Conservation (phyloP, 2,113 vertebrate species). For the Hippoglossus stenolepis region DNA sequence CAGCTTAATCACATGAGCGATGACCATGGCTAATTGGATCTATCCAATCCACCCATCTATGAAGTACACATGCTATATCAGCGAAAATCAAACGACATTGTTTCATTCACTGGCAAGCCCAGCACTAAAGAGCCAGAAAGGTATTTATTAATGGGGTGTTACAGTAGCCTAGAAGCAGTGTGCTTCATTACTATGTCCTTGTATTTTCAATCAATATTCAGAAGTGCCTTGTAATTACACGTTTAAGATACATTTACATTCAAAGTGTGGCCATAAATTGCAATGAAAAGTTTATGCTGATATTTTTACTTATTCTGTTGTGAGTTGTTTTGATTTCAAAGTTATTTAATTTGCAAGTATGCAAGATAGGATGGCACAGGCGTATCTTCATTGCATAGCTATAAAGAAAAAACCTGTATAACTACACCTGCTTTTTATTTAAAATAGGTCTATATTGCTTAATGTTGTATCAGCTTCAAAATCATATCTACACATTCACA, state of each 20-base stretch:
- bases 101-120: slow-evolving; percentile 50
- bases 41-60: slow-evolving; percentile 69
- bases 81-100: slow-evolving; percentile 68
- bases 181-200: slow-evolving; percentile 66
- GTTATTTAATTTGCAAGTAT: too few species aligned
- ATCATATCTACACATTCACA: neutral
- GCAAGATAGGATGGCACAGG: too few species aligned
- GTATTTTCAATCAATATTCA: slow-evolving; percentile 71
- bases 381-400: too few species aligned
- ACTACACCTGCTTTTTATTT: too few species aligned
- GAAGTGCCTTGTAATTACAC: slow-evolving; percentile 66
- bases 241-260: slow-evolving; percentile 69
- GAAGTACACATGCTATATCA: slow-evolving; percentile 71
- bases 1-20: slow-evolving; percentile 69
- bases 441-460: neutral
- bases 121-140: slow-evolving; percentile 67
- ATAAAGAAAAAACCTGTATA: too few species aligned
- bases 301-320: neutral
- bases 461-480: neutral
- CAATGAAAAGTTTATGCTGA: slow-evolving; percentile 45
- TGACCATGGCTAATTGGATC: slow-evolving; percentile 73
- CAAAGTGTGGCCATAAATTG: slow-evolving; percentile 56
- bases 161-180: slow-evolving; percentile 40
- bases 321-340: neutral
- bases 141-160: slow-evolving; percentile 73